Evolutionary conservation across 2,797 vertebrate genomes (phyloP), one percentile per base, ranked within the genome.

Genomic region (Echeneis naucrates): DNA sequence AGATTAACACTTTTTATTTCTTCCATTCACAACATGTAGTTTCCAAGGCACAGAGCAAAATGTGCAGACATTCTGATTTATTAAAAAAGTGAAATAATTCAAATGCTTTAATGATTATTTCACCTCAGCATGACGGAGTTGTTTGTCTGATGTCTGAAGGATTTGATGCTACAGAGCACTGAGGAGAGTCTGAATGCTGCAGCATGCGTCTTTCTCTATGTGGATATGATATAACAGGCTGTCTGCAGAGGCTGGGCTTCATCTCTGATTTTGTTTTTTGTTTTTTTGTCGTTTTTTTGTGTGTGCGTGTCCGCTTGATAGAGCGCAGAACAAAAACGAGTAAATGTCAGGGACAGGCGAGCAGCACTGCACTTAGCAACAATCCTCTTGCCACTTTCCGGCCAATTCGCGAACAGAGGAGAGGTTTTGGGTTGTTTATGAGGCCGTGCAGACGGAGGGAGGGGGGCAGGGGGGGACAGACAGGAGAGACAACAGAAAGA

Each of bases 291-390:
- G n/a, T n/a, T n/a, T n/a, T n/a, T n/a, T n/a, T n/a, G n/a, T n/a
- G n/a, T n/a, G n/a, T n/a, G n/a, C n/a, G 76, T 84, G 75, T 86
- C 75, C 83, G 77, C 78, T n/a, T 76, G 72, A 55, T 82, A 58
- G 65, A 84, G 64, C 44, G 24, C 30, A 68, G 72, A 90, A 89
- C 78, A 48, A 89, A 89, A 89, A 79, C 63, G 50, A 75, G 70
- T 83, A 91, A 92, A 93, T 92, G 91, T 91, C 91, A 89, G 83
- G 45, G 66, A 78, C 66, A 58, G 71, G 52, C 72, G 61, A 77
- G 80, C 77, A 40, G 53, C 74, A 3, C 74, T 68, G 79, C 81
- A 86, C 88, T 88, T 87, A 85, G 86, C 85, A 90, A 85, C 85
- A 88, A 89, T 81, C 52, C 78, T 68, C 81, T 84, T 62, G 26